Evolutionary conservation across 2,113 vertebrate species (phyloP).

Genomic region (Alethe castanea): DNA sequence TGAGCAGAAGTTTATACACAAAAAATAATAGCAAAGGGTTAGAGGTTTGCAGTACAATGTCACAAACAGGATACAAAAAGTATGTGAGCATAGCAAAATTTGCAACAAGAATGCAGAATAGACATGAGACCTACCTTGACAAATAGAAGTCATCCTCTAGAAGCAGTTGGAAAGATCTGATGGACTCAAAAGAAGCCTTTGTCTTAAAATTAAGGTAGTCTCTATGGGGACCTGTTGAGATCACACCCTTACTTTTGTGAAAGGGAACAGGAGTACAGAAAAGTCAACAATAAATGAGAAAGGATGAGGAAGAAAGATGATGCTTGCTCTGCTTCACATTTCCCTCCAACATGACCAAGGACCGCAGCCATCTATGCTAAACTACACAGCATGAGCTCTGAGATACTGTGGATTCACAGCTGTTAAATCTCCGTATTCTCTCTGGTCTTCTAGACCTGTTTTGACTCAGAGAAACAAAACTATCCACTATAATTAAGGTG

Average conservation of each 20-base stretch:
- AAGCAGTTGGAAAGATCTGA: neutral
- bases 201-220: neutral
- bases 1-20: neutral
- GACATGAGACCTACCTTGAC: neutral
- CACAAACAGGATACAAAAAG: neutral
- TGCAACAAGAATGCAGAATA: neutral
- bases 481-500: neutral
- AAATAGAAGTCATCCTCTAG: neutral
- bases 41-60: neutral
- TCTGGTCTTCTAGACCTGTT: neutral
- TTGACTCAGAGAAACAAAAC: neutral
- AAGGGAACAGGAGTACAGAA: neutral
- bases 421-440: neutral
- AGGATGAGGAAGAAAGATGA: neutral
- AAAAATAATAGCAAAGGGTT: neutral
- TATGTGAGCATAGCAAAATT: neutral
- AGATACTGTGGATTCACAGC: neutral
- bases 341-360: neutral
- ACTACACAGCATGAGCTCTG: neutral
- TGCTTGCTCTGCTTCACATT: accelerated
- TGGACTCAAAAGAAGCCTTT: neutral
- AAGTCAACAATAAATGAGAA: neutral
- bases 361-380: neutral
- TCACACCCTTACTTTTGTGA: neutral
- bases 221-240: neutral